These are phyloP conservation scores for Brachyhypopomus gauderio DNA, from an alignment of 2,113 vertebrate species.

Conservation along the genomic window DNA sequence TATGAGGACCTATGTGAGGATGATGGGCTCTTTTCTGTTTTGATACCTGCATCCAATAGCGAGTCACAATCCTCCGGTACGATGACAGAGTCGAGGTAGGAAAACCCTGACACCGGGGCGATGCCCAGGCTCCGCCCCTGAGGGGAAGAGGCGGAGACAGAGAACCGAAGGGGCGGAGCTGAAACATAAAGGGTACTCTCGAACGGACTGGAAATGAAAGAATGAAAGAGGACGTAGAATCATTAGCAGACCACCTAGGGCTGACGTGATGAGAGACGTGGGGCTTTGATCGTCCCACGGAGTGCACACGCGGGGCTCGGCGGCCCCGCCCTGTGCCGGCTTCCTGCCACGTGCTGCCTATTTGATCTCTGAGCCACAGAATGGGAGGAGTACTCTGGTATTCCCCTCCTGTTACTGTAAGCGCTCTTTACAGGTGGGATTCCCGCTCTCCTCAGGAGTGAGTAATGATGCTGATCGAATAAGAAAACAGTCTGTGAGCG, in stretches of 20 bases:
- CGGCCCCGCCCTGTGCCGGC: conserved; percentile 5
- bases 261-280: conserved; percentile 51
- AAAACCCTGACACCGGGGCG: conserved; percentile 48
- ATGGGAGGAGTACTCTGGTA: conserved; percentile 15
- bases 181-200: conserved; percentile 30
- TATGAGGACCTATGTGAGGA: conserved; percentile 65
- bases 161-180: conserved; percentile 8
- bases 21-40: conserved; percentile 68
- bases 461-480: conserved; percentile 39
- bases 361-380: conserved; percentile 48
- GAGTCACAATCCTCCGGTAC: conserved; percentile 56
- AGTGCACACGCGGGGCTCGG: not conserved
- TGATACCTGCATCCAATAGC: conserved; percentile 64
- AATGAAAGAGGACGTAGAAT: conserved; percentile 44
- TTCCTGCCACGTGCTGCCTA: conserved; percentile 26
- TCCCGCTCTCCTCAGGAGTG: conserved; percentile 40
- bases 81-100: conserved; percentile 57
- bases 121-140: not conserved
- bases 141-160: not conserved
- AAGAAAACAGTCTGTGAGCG: conserved; percentile 43
- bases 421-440: conserved; percentile 42
- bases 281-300: conserved; percentile 57
- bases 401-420: conserved; percentile 49
- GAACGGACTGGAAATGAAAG: conserved; percentile 52
- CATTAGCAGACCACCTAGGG: conserved; percentile 67